phyloP scores from a whole-genome alignment of 2,888 invertebrate genomes.

The Zeuzera pyrina region DNA sequence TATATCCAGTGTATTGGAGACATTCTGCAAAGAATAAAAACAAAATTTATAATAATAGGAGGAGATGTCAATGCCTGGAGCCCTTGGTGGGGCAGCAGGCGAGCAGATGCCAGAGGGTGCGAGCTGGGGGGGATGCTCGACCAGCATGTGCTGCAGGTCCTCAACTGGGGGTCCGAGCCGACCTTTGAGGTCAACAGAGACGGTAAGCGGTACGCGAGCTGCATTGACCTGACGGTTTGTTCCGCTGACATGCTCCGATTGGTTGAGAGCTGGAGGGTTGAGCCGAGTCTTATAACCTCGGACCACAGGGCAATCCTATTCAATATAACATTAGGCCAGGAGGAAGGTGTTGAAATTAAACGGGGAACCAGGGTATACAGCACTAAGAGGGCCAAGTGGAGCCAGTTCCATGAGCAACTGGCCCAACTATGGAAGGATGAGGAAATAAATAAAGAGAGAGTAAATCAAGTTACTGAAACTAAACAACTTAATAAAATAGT shows the following conservation, averaged over 20 bases:
- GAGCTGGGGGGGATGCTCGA: not conserved
- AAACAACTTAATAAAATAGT: not conserved
- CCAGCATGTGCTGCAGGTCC: conserved; percentile 7
- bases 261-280: conserved; percentile 8
- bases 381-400: no score
- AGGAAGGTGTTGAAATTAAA: conserved; percentile 4
- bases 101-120: conserved; percentile 6
- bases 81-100: conserved; percentile 7
- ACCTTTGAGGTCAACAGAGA: no score
- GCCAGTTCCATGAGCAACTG: conserved; percentile 6
- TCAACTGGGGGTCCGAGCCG: no score
- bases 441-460: not conserved
- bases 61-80: no score
- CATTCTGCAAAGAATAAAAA: not conserved
- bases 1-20: no score
- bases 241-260: conserved; percentile 2
- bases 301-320: no score
- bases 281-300: conserved; percentile 4
- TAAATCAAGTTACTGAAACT: not conserved
- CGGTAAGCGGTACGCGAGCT: conserved; percentile 4
- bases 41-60: conserved; percentile 9
- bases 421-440: not conserved
- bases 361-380: no score
- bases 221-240: conserved; percentile 12
- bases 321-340: conserved; percentile 2